A percentile compares a stretch with the other conserved stretches of the same genome.
Conservation (phyloP, 1,140 invertebrate species). For the Limonius californicus region DNA sequence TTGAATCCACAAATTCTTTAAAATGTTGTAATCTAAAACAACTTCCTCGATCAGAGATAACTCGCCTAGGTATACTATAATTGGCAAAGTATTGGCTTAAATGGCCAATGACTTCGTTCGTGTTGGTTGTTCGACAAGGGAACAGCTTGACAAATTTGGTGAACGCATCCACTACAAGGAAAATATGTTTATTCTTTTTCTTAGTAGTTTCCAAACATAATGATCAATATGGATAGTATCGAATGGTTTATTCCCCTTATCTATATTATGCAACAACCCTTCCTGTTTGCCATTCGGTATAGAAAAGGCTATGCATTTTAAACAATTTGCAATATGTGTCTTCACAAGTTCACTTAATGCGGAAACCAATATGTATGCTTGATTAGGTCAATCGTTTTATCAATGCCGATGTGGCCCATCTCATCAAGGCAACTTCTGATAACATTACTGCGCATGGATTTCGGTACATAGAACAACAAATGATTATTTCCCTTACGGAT, state of each 20-base stretch:
- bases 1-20: slow-evolving; percentile 26
- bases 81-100: no score
- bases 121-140: no score
- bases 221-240: slow-evolving; percentile 37
- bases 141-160: slow-evolving; percentile 33
- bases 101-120: no score
- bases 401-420: slow-evolving; percentile 20
- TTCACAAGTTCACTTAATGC: slow-evolving; percentile 21
- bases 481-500: slow-evolving; percentile 18
- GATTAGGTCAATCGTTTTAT: slow-evolving; percentile 24
- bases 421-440: slow-evolving; percentile 20
- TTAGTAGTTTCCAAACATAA: slow-evolving; percentile 18
- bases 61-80: slow-evolving; percentile 30
- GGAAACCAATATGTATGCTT: slow-evolving; percentile 30
- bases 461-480: slow-evolving; percentile 24
- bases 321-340: slow-evolving; percentile 26
- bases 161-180: slow-evolving; percentile 30
- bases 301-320: slow-evolving; percentile 34
- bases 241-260: slow-evolving; percentile 34
- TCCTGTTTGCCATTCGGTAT: slow-evolving; percentile 26
- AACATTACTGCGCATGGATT: slow-evolving; percentile 19
- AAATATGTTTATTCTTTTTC: slow-evolving; percentile 22
- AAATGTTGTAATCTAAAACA: slow-evolving; percentile 37
- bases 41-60: slow-evolving; percentile 38
- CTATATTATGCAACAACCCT: slow-evolving; percentile 35